Evolutionary conservation across 30 jellyfish, hydroid and myxozoan genomes (phyloP).

Genomic region (Cassiopea xamachana): DNA sequence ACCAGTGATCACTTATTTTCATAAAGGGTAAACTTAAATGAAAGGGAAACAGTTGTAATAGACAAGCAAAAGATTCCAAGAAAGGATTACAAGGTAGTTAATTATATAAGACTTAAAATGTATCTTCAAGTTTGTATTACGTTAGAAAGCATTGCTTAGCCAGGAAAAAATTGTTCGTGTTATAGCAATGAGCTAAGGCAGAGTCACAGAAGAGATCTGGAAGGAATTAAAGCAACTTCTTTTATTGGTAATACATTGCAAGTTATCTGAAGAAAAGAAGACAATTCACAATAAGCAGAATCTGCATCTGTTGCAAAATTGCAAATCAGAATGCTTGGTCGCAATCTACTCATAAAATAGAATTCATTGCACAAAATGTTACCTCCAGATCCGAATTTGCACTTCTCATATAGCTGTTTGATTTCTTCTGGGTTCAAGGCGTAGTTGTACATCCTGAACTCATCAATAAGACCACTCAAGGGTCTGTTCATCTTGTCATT

Average conservation of each 20-base stretch:
- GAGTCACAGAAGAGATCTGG: too few species aligned
- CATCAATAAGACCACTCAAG: conserved; percentile 91
- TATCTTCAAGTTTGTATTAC: too few species aligned
- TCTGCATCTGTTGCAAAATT: background rate
- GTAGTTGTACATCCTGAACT: conserved; percentile 92
- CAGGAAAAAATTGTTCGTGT: too few species aligned
- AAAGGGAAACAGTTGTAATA: background rate
- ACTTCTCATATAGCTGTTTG: conserved; percentile 90
- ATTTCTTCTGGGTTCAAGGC: conserved; percentile 92
- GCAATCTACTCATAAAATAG: background rate
- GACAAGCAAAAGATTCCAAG: background rate
- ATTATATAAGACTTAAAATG: too few species aligned
- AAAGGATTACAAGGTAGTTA: too few species aligned
- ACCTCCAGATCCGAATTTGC: conserved; percentile 88
- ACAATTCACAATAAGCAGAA: background rate
- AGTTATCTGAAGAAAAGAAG: background rate
- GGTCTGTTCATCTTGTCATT: conserved; percentile 79
- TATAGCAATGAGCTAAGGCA: too few species aligned
- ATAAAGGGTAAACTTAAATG: background rate
- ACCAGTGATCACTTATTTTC: too few species aligned
- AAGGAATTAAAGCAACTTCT: too few species aligned
- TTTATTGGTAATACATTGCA: background rate
- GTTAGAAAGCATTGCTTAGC: too few species aligned
- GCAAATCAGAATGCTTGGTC: background rate
- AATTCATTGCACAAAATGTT: background rate